A percentile compares a stretch with the other conserved stretches of the same genome.
phyloP scores from a whole-genome alignment of 2,888 invertebrate species.

The Leptopilina syphax region DNA sequence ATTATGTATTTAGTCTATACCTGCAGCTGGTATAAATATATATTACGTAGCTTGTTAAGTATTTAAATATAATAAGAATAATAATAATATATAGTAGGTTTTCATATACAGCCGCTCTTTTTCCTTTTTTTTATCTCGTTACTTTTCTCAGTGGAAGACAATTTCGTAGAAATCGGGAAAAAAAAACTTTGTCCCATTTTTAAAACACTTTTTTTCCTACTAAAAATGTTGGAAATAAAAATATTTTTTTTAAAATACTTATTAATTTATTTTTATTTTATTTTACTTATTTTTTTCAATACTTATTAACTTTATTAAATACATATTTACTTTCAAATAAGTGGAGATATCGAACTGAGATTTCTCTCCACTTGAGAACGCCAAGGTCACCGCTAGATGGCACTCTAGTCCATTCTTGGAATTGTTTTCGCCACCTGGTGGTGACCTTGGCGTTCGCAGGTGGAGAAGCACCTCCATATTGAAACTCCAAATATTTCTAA shows the following conservation, averaged over 20 bases:
- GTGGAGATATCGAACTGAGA: no score
- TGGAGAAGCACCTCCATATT: no score
- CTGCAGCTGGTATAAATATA: conserved; percentile 69
- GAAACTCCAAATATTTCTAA: no score
- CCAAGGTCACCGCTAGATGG: no score
- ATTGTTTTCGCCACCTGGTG: no score
- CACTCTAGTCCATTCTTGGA: no score
- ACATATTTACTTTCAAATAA: no score
- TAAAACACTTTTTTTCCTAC: conserved; percentile 8
- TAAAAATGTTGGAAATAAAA: not conserved
- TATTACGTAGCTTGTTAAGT: conserved; percentile 69
- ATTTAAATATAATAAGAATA: conserved; percentile 48
- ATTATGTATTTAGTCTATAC: conserved; percentile 72
- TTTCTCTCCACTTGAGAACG: no score
- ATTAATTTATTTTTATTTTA: no score
- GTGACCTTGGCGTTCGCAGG: no score
- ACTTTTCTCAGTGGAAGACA: conserved; percentile 69
- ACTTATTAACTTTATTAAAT: no score
- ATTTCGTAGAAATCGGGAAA: conserved; percentile 44
- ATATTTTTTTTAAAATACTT: not conserved
- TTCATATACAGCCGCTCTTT: conserved; percentile 67
- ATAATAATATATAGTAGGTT: conserved; percentile 73
- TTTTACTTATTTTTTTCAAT: no score
- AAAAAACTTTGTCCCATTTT: conserved; percentile 49
- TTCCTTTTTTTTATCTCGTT: conserved; percentile 46